Percentiles rank a stretch among this genome's conserved stretches.
phyloP scores from a whole-genome alignment of 2,113 vertebrate genomes.

The Nasalis larvatus region DNA sequence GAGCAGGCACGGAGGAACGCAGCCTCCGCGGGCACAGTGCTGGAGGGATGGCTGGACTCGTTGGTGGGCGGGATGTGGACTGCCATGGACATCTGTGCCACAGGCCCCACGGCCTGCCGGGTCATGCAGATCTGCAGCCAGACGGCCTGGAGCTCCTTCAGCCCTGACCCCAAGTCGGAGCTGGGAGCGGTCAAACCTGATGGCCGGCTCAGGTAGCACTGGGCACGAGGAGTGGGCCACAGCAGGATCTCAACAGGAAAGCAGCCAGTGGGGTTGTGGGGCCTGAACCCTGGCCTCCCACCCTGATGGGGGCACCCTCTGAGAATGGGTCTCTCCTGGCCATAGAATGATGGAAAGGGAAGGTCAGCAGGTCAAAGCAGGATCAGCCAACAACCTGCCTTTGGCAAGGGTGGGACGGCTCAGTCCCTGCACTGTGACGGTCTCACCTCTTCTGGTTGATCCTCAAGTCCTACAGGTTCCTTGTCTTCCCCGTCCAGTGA shows the following conservation, averaged over 20 bases:
- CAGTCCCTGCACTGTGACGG: background rate
- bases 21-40: conserved; percentile 83
- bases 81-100: conserved; percentile 91
- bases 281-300: background rate
- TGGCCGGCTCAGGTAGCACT: conserved; percentile 97
- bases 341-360: background rate
- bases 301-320: background rate
- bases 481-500: background rate
- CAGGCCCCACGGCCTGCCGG: conserved; percentile 89
- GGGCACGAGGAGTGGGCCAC: background rate
- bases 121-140: conserved; percentile 94
- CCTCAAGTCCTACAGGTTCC: background rate
- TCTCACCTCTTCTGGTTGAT: conserved; percentile 26
- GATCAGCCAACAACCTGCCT: background rate
- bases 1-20: conserved; percentile 93
- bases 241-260: conserved; percentile 74
- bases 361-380: background rate
- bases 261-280: conserved; percentile 58
- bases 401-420: background rate
- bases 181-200: conserved; percentile 89
- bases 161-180: conserved; percentile 97
- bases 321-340: background rate
- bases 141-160: conserved; percentile 96
- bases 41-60: conserved; percentile 94
- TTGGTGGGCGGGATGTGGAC: conserved; percentile 92